phyloP scores from a whole-genome alignment of 2,888 invertebrate species.

The Ophioninae sp. region DNA sequence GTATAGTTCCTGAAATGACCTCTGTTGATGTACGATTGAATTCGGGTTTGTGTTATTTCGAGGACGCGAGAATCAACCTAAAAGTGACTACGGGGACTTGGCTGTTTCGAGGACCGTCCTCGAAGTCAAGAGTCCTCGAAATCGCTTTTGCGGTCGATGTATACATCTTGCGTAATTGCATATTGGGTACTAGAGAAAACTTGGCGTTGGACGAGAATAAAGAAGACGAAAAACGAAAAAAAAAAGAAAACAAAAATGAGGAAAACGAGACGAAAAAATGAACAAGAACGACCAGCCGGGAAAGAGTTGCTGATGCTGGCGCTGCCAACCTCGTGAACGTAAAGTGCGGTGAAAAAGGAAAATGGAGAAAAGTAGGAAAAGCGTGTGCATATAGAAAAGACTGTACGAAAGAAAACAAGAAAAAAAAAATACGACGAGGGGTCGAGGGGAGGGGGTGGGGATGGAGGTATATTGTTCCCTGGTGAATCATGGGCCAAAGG shows the following conservation, averaged over 20 bases:
- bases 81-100: no score
- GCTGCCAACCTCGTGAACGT: conserved; percentile 22
- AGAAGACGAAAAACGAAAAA: neutral
- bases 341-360: conserved; percentile 36
- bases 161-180: conserved; percentile 55
- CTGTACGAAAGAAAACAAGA: conserved; percentile 11
- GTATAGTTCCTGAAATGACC: no score
- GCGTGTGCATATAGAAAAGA: neutral
- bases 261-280: conserved; percentile 32
- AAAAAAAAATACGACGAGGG: conserved; percentile 35
- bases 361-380: conserved; percentile 8
- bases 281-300: conserved; percentile 13
- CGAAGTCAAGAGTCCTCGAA: no score
- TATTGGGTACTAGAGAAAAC: conserved; percentile 63
- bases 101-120: no score
- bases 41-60: no score
- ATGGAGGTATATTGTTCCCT: conserved; percentile 2
- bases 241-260: neutral
- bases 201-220: conserved; percentile 25
- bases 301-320: conserved; percentile 8
- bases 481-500: conserved; percentile 13
- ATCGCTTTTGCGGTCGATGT: neutral
- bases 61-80: no score
- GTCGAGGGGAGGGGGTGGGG: conserved; percentile 1
- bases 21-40: no score